phyloP scores from a whole-genome alignment of 37 sponge, comb jelly and placozoan species.

The Axinella damicornis region DNA sequence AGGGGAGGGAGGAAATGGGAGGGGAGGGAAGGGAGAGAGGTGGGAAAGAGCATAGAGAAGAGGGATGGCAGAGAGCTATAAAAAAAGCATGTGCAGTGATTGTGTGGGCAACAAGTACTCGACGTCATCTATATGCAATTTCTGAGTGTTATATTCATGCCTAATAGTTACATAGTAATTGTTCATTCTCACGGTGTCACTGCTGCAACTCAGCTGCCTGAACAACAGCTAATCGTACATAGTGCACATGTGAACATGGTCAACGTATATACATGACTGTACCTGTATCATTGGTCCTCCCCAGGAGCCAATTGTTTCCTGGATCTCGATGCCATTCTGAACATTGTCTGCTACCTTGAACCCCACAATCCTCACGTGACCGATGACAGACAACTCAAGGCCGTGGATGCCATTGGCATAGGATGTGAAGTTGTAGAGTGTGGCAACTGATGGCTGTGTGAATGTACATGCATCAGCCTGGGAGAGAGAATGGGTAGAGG shows the following conservation, averaged over 20 bases:
- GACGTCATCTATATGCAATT: no score
- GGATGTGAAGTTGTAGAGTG: constrained; percentile 71
- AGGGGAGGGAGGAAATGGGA: not conserved
- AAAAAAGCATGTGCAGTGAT: no score
- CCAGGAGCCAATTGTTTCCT: constrained; percentile 81
- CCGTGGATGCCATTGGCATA: constrained; percentile 93
- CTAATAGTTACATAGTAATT: no score
- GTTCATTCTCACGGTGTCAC: no score
- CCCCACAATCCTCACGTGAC: constrained; percentile 70
- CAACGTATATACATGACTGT: not conserved
- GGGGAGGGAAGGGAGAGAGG: not conserved
- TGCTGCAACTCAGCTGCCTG: no score
- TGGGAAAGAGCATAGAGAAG: not conserved
- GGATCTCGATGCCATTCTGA: constrained; percentile 86
- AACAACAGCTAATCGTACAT: no score
- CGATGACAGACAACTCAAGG: constrained; percentile 86
- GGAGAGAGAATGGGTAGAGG: not conserved
- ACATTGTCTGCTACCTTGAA: constrained; percentile 90
- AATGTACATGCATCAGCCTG: constrained; percentile 72
- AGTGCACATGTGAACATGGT: no score
- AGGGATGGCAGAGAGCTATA: not conserved
- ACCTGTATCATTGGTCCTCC: constrained; percentile 76
- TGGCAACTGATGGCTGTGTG: constrained; percentile 42
- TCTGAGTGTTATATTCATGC: no score
- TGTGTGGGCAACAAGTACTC: no score